Base-by-base conservation (phyloP, 2,888 invertebrate genomes). In the Amiota minor region DNA sequence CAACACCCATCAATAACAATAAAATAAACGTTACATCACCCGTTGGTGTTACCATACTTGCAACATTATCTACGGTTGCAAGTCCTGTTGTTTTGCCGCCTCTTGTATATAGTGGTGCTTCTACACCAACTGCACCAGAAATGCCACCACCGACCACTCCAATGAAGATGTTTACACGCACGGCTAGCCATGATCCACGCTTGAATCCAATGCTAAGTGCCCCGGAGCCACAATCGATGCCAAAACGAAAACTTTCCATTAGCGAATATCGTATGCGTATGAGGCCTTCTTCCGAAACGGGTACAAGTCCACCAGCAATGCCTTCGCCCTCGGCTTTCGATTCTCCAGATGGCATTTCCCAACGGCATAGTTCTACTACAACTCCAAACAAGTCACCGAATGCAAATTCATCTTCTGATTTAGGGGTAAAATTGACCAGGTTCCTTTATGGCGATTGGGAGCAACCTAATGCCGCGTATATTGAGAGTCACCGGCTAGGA, bases 211-310 rank as follows among this genome's bases (percentile, higher is more conserved):
- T 85, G 78, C 78, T 90, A 1, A 89, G 86, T 2, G 87, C 87
- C 16, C 90, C 89, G 0, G 89, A 90, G 78, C 89, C 89, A 12
- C 85, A 88, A 20, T 88, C 89, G 9, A 87, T 88, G 80, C 90
- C 90, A 18, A 90, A 90, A 73, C 88, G 90, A 14, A 90, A 90
- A 95, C 92, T 97, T 81, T 97, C 97, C 79, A 95, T 97, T 86
- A 94, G 95, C 79, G 97, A 97, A 89, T 97, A 97, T 90, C 93
- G 97, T 71, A 95, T 96, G 90, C 92, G 97, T 64, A 95, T 95
- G 87, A 93, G 93, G 85, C 91, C 92, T 76, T 90, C 91, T 16
- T 88, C 85, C 6, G 84, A 86, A 20, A 72, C 83, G 16, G 77
- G 77, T 0, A 77, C 81, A 1, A 76, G 76, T 20, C 75, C 79